Evolutionary conservation across 1,140 invertebrate species (phyloP), one percentile per base, ranked within the genome.

Genomic region (Drosophila parvula): DNA sequence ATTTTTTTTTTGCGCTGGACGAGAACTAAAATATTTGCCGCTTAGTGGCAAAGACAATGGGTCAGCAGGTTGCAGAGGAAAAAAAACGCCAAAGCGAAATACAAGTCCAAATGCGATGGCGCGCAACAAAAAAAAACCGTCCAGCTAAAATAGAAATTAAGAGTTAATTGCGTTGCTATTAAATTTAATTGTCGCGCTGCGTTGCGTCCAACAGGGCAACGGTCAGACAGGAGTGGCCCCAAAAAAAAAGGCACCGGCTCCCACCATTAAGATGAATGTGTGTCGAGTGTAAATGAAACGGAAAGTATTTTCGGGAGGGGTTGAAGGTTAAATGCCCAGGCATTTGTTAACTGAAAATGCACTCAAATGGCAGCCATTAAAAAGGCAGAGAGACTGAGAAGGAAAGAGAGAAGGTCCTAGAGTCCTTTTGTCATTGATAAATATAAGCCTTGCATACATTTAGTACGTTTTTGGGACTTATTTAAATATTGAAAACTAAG

Each of bases 141-240:
- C 22, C 14, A 22, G 78, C 64, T 69, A 76, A 83, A 81, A 89
- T 89, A 83, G 59, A 89, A 89, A 89, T 89, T 89, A 83, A 89
- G 80, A 89, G 80, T 89, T 89, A 89, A 89, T 89, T 89, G 84
- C 74, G 67, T 60, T 80, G 84, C 84, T 78, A 89, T 89, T 89
- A 83, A 89, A 89, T 89, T 89, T 83, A 89, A 89, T 89, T 89
- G 84, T 78, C 70, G 74, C 77, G 79, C 59, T 83, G 71, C 77
- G 76, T 61, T 74, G 56, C 50, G 16, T 14, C 50, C 50, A 18
- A 76, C 61, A 77, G 62, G 50, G 50, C 38, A 58, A 48, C 55
- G 62, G 47, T 53, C 78, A 50, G 45, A 40, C 53, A 22, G 41
- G 14, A 22, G n/a, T 34, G 45, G 10, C 51, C 60, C 60, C 68